These are phyloP conservation scores for Bradypus variegatus DNA, from an alignment of 2,797 vertebrate species.

Conservation along the genomic window DNA sequence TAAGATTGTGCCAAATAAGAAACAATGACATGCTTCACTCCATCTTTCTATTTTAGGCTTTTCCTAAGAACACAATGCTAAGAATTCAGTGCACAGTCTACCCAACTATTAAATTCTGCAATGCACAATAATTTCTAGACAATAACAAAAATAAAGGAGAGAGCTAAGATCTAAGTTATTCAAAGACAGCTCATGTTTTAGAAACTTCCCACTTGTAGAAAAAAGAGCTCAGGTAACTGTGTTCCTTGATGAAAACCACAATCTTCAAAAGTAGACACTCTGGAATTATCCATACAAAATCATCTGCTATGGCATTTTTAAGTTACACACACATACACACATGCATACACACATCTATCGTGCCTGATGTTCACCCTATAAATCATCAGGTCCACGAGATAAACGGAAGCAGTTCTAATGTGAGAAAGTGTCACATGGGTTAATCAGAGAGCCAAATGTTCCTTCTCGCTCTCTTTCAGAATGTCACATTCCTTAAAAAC, in stretches of 20 bases:
- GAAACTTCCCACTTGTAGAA: not conserved
- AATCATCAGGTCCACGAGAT: not conserved
- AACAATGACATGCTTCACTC: not conserved
- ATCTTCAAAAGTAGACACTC: not conserved
- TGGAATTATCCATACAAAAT: accelerated
- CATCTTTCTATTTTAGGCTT: not conserved
- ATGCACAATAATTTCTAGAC: not conserved
- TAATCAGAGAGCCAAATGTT: accelerated
- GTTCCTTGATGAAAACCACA: not conserved
- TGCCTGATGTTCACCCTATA: accelerated
- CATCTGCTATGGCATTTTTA: accelerated
- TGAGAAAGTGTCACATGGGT: accelerated
- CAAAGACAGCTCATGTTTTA: not conserved
- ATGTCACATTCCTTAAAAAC: not conserved
- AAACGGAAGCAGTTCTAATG: not conserved
- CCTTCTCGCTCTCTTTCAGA: not conserved
- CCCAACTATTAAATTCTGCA: not conserved
- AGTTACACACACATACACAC: accelerated
- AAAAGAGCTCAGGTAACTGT: accelerated
- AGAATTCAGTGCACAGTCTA: not conserved
- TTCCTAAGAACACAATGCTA: accelerated
- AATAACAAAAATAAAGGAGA: not conserved
- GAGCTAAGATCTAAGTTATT: not conserved
- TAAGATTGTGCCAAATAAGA: too few species aligned
- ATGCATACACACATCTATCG: accelerated